Evolutionary conservation across 2,113 vertebrate species (phyloP).

Genomic region (Osmerus eperlanus): DNA sequence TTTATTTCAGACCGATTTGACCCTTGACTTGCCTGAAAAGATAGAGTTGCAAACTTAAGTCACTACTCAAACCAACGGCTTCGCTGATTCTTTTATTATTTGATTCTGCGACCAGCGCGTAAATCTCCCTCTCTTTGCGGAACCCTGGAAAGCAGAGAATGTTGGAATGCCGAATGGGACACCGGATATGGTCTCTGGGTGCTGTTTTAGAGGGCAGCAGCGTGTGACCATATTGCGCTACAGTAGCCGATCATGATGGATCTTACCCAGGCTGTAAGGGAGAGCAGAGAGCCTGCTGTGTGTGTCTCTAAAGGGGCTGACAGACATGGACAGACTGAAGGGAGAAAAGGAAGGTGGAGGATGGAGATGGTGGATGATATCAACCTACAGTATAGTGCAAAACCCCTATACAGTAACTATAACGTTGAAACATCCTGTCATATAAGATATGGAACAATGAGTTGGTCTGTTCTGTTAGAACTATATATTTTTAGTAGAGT

Average conservation of each 20-base stretch:
- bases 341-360: neutral
- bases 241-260: neutral
- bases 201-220: conserved; percentile 26
- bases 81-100: neutral
- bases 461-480: no score
- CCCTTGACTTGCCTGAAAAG: conserved; percentile 12
- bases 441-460: no score
- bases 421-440: no score
- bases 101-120: no score
- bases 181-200: conserved; percentile 12
- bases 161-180: conserved; percentile 33
- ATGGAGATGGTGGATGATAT: neutral
- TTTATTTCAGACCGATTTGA: conserved; percentile 13
- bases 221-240: conserved; percentile 27
- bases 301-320: conserved; percentile 8
- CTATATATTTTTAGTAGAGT: no score
- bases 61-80: conserved; percentile 20
- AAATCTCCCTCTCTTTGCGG: conserved; percentile 9
- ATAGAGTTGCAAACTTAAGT: conserved; percentile 16
- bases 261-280: neutral
- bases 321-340: conserved; percentile 18
- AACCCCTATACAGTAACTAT: neutral
- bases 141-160: conserved; percentile 29
- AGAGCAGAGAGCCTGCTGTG: no score
- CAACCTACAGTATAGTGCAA: neutral